Evolutionary conservation across 2,888 invertebrate genomes (phyloP), one percentile per base, ranked within the genome.

Genomic region (Harpalus rufipes): DNA sequence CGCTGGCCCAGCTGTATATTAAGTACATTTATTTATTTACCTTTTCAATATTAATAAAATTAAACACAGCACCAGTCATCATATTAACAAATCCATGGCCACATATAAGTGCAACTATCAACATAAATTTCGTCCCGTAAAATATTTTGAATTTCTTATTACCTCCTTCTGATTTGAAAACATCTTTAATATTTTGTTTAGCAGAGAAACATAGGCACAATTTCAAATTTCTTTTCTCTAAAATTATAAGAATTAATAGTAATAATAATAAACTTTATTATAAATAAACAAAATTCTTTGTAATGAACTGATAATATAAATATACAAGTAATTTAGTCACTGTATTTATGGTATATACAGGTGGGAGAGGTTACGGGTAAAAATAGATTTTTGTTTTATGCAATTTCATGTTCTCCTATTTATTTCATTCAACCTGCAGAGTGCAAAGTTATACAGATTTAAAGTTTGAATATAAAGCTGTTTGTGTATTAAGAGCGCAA

Each of bases 91-190:
- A 91, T 81, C 93, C 91, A 88, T 94, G 94, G 56, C 92, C 93
- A 87, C 92, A 87, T 6, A 93, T 93, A 41, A 94, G 92, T 16
- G 93, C 90, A 85, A 93, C 91, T 85, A 94, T 94, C 0, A 93
- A 92, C 32, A 94, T 87, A 68, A 92, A 92, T 78, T 93, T 91
- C 16, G 94, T 91, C 0, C 94, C 94, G 88, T 94, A 93, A n/a
- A 94, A 88, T 2, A 93, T 91, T 81, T 92, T 91, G 12, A 93
- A 78, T 89, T 90, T 81, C 90, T 91, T 86, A 90, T 91, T 86
- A 16, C 89, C 79, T 89, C 90, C 89, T 91, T 93, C 88, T 87
- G 89, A 87, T 88, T 91, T 41, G 90, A 83, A 86, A 90, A 93
- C 86, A 91, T 93, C 86, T 89, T 86, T 79, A 81, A 89, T 90